Conservation (phyloP, 1,140 invertebrate genomes). For the Frieseomelitta varia region DNA sequence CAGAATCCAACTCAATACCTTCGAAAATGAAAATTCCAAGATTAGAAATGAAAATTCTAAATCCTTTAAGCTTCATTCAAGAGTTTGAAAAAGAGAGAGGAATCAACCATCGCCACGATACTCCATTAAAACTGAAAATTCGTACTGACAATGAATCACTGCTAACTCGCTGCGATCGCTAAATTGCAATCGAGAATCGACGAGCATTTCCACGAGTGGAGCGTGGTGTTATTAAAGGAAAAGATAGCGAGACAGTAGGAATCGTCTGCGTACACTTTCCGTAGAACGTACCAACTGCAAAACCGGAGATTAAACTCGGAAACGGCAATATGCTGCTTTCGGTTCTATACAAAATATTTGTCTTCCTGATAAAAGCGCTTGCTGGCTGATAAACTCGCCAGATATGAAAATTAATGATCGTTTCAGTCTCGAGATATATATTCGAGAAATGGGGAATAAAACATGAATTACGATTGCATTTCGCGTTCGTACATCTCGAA, state of each 20-base stretch:
- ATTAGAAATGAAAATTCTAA: background rate
- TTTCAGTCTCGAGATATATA: background rate
- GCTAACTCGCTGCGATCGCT: background rate
- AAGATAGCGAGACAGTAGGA: background rate
- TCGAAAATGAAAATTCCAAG: background rate
- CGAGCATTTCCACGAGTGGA: background rate
- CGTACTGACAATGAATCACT: background rate
- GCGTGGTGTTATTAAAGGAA: slow-evolving; percentile 16
- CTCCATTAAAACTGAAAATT: background rate
- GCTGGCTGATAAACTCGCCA: background rate
- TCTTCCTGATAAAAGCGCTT: background rate
- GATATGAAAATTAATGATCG: background rate
- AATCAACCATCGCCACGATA: background rate
- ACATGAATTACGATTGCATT: background rate
- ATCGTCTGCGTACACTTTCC: background rate
- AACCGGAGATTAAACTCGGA: slow-evolving; percentile 38
- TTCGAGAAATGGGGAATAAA: background rate
- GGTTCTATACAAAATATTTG: slow-evolving; percentile 8
- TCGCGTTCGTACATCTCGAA: background rate
- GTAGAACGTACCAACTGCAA: background rate
- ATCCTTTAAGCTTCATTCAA: background rate
- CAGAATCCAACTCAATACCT: background rate
- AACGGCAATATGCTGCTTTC: background rate
- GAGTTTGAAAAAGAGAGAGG: background rate
- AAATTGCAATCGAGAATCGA: slow-evolving; percentile 16